Percentiles rank a stretch among this genome's conserved stretches.
These are phyloP conservation scores for Campylorhamphus procurvoides DNA, from an alignment of 2,113 vertebrate species.

Conservation along the genomic window DNA sequence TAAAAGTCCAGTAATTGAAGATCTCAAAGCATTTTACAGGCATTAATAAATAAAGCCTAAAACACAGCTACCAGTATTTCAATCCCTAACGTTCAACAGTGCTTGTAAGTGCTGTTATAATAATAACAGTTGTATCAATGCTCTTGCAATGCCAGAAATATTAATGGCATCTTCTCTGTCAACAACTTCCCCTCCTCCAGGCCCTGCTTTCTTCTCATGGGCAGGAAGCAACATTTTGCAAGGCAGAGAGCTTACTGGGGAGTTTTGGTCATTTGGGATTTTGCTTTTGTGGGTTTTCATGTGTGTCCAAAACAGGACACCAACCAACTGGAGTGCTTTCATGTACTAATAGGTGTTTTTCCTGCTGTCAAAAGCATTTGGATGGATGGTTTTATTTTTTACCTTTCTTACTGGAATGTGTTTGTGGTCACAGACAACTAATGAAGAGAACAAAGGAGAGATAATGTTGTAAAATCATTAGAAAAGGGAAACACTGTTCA, in stretches of 20 bases:
- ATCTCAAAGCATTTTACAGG: slow-evolving; percentile 53
- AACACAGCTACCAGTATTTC: slow-evolving; percentile 51
- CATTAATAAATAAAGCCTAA: slow-evolving; percentile 67
- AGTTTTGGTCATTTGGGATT: background rate
- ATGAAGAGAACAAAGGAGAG: slow-evolving; percentile 53
- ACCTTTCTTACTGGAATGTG: slow-evolving; percentile 53
- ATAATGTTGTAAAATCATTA: slow-evolving; percentile 65
- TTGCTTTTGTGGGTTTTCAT: slow-evolving; percentile 32
- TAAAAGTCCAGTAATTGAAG: slow-evolving; percentile 45
- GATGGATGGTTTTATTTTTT: background rate
- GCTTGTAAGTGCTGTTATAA: slow-evolving; percentile 53
- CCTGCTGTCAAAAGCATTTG: slow-evolving; percentile 7
- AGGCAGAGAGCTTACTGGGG: background rate
- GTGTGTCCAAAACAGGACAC: background rate
- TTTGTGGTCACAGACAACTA: slow-evolving; percentile 48
- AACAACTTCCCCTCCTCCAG: slow-evolving; percentile 42
- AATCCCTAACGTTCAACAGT: slow-evolving; percentile 38
- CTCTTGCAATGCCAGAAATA: slow-evolving; percentile 40
- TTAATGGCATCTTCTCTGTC: slow-evolving; percentile 43
- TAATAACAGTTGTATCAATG: slow-evolving; percentile 25
- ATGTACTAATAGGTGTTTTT: background rate
- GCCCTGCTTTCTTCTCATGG: background rate
- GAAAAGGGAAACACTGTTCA: slow-evolving; percentile 37
- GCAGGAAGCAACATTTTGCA: slow-evolving; percentile 20
- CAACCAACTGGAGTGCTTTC: background rate